These are phyloP conservation scores for Drosophila yakuba DNA, from an alignment of 1,140 invertebrate genomes.

Conservation along the genomic window DNA sequence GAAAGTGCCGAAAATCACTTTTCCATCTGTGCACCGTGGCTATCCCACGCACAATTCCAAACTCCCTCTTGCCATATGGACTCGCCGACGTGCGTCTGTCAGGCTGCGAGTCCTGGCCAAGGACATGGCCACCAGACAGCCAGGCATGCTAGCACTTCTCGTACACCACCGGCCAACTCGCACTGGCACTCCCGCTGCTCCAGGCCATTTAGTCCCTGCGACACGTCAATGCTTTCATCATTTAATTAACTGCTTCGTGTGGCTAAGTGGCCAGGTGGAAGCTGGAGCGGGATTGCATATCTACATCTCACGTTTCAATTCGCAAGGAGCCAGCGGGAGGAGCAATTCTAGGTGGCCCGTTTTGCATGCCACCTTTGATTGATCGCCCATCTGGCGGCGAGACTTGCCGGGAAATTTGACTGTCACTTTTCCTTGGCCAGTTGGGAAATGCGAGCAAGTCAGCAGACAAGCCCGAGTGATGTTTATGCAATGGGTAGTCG, in stretches of 20 bases:
- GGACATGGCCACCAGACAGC: conserved; percentile 13
- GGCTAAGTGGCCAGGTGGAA: conserved; percentile 30
- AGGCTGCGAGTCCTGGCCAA: conserved; percentile 2
- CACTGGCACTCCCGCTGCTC: conserved; percentile 4
- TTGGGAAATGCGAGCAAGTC: conserved; percentile 29
- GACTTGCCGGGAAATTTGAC: conserved; percentile 64
- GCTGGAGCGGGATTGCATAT: conserved; percentile 20
- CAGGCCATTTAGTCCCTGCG: conserved; percentile 40
- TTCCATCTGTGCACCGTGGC: not conserved
- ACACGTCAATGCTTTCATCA: conserved; percentile 82
- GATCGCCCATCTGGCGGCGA: conserved; percentile 43
- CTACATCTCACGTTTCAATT: conserved; percentile 36
- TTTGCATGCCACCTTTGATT: conserved; percentile 69
- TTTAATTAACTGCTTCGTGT: conserved; percentile 79
- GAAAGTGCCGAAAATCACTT: not conserved
- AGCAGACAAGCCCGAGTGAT: conserved; percentile 18
- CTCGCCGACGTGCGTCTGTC: conserved; percentile 41
- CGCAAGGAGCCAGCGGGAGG: conserved; percentile 39
- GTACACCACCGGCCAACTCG: conserved; percentile 15
- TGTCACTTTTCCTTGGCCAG: conserved; percentile 49
- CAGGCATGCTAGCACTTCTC: not conserved
- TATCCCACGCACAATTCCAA: not conserved
- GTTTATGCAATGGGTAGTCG: not conserved
- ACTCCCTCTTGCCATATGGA: conserved; percentile 35
- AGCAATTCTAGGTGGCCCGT: conserved; percentile 33